Percentiles rank a stretch among this genome's conserved stretches.
These are phyloP conservation scores for Lepetodrilus schrolli DNA, from an alignment of 2,888 invertebrate genomes.

Conservation along the genomic window DNA sequence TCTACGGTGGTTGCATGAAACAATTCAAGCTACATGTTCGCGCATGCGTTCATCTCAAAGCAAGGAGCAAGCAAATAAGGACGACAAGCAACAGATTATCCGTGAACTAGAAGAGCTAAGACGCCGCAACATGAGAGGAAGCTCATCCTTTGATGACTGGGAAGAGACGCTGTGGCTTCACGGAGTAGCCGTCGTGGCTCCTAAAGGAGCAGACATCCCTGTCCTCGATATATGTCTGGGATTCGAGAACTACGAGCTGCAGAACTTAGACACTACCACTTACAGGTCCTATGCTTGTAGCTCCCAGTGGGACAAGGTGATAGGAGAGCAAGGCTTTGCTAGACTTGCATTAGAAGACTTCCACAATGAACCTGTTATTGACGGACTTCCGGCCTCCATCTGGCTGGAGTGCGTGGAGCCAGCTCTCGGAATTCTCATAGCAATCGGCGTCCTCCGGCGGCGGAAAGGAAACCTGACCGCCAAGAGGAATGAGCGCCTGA, in stretches of 20 bases:
- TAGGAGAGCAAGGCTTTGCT: background rate
- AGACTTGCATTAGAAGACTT: conserved; percentile 30
- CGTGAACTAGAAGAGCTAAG: background rate
- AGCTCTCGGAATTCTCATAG: conserved; percentile 40
- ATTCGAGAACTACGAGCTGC: conserved; percentile 40
- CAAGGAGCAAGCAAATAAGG: background rate
- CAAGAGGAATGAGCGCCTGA: conserved; percentile 14
- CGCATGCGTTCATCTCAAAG: too few species aligned
- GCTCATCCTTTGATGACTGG: conserved; percentile 14
- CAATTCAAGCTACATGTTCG: too few species aligned
- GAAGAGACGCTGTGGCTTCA: conserved; percentile 31
- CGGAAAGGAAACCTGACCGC: conserved; percentile 43
- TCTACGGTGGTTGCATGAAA: too few species aligned
- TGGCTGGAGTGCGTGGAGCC: conserved; percentile 51
- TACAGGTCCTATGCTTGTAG: conserved; percentile 17
- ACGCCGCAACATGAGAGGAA: background rate
- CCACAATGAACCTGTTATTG: conserved; percentile 41
- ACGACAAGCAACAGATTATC: background rate
- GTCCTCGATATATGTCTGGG: conserved; percentile 42
- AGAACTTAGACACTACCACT: background rate
- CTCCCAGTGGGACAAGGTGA: conserved; percentile 25
- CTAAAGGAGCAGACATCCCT: conserved; percentile 32
- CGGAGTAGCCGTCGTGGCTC: conserved; percentile 23
- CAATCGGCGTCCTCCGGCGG: conserved; percentile 41
- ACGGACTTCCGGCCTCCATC: conserved; percentile 47